Conservation (phyloP, 2,888 invertebrate genomes). For the Spisula subtruncata region DNA sequence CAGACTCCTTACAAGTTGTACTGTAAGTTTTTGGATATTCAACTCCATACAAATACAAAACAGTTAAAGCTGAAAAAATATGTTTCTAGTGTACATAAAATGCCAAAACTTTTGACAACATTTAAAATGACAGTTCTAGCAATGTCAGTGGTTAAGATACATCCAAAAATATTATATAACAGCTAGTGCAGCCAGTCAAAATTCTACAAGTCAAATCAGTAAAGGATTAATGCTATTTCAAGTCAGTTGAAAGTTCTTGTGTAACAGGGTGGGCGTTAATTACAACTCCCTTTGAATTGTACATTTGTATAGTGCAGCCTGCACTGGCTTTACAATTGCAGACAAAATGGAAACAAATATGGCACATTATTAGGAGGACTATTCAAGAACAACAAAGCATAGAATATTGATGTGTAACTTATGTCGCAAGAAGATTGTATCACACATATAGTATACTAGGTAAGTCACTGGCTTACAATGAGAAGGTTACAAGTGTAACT, state of each 20-base stretch:
- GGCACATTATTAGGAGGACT: neutral
- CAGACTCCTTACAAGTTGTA: too few relatives aligned
- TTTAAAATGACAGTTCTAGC: neutral
- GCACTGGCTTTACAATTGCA: neutral
- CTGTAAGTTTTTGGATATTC: neutral
- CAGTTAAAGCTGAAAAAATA: neutral
- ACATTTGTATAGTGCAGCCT: too few relatives aligned
- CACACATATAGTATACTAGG: too few relatives aligned
- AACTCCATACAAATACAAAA: neutral
- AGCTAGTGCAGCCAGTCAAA: too few relatives aligned
- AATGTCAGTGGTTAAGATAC: neutral
- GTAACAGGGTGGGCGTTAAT: too few relatives aligned
- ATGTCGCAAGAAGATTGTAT: too few relatives aligned
- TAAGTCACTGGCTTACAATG: too few relatives aligned
- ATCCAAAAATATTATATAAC: neutral
- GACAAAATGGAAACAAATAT: constrained; percentile 3
- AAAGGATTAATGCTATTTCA: too few relatives aligned
- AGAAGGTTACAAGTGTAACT: too few relatives aligned
- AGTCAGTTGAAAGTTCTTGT: too few relatives aligned
- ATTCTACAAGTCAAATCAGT: too few relatives aligned
- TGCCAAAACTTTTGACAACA: neutral
- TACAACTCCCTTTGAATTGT: too few relatives aligned
- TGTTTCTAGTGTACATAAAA: neutral
- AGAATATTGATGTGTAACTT: neutral
- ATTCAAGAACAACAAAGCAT: neutral